These are phyloP conservation scores for Oreortyx pictus DNA, from an alignment of 2,797 vertebrate genomes.

Conservation along the genomic window DNA sequence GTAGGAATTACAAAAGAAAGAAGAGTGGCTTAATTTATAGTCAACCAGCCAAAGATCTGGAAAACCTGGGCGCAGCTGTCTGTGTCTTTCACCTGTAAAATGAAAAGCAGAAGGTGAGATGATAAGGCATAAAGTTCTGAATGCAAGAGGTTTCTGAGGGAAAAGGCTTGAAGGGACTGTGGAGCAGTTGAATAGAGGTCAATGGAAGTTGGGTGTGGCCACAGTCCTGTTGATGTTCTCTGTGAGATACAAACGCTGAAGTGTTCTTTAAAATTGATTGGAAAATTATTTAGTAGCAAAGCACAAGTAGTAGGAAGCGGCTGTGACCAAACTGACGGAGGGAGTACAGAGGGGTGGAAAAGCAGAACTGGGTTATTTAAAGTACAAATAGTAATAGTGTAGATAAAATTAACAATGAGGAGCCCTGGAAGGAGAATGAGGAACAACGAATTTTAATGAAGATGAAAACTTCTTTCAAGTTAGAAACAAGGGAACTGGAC, in stretches of 20 bases:
- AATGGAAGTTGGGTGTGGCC: background rate
- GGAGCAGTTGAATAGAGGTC: background rate
- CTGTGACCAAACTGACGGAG: background rate
- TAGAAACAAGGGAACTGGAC: background rate
- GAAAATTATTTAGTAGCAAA: constrained; percentile 12
- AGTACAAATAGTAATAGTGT: background rate
- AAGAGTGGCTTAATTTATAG: background rate
- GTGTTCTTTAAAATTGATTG: background rate
- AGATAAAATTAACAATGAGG: constrained; percentile 21
- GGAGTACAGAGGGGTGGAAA: background rate
- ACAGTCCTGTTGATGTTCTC: background rate
- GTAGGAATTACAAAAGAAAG: constrained; percentile 23
- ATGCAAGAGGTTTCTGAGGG: background rate
- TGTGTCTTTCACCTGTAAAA: background rate
- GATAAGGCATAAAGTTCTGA: background rate
- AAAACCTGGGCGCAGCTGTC: background rate
- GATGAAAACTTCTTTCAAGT: constrained; percentile 15
- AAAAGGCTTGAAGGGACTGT: background rate
- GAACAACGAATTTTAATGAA: constrained; percentile 45
- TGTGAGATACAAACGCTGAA: background rate
- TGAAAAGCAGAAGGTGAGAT: background rate
- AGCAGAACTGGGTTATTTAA: background rate
- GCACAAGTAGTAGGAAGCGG: background rate
- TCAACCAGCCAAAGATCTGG: background rate
- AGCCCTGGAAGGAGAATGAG: background rate